phyloP scores from a whole-genome alignment of 2,113 vertebrate genomes.

The Ellobius talpinus region DNA sequence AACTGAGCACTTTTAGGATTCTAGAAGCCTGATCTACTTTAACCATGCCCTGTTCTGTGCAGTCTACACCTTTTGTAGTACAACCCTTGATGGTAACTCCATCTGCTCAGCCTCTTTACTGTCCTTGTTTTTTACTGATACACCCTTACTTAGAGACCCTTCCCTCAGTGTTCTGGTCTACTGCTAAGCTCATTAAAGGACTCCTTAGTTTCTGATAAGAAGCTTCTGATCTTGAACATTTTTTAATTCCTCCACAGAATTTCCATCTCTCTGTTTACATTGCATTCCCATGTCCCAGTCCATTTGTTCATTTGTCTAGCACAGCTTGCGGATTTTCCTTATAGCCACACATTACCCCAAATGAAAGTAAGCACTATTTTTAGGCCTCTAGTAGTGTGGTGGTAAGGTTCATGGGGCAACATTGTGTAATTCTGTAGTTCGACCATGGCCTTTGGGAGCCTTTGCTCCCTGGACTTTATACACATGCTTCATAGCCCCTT shows the following conservation, averaged over 20 bases:
- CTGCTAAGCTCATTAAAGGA: background rate
- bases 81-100: background rate
- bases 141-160: background rate
- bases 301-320: background rate
- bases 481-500: background rate
- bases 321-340: background rate
- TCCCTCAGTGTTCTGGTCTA: background rate
- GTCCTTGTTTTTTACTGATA: background rate
- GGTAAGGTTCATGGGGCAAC: background rate
- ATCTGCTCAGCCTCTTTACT: background rate
- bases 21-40: background rate
- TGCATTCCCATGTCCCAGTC: too few relatives aligned
- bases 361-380: background rate
- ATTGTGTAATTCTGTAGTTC: background rate
- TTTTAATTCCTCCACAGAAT: background rate
- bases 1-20: background rate
- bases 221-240: background rate
- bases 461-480: background rate
- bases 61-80: background rate
- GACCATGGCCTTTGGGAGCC: background rate
- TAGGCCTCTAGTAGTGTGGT: background rate
- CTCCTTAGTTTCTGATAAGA: background rate
- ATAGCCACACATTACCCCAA: too few relatives aligned
- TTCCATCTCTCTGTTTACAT: background rate
- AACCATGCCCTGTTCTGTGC: background rate